Conservation (phyloP, 2,113 vertebrate genomes). For the Corythornis cristatus region DNA sequence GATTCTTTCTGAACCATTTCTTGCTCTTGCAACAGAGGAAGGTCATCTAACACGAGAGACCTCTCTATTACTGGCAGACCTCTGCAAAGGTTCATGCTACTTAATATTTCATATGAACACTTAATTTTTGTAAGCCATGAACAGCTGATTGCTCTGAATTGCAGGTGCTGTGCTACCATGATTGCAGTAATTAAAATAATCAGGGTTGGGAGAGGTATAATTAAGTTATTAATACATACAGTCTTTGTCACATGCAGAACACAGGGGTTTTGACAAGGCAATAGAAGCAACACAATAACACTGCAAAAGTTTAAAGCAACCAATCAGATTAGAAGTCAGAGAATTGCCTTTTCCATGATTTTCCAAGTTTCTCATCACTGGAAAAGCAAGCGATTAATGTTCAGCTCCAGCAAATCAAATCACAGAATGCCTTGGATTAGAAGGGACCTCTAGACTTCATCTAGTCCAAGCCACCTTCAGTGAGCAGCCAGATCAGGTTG, state of each 20-base stretch:
- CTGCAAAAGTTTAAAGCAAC: background rate
- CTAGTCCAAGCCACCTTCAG: background rate
- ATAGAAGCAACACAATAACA: background rate
- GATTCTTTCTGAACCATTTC: background rate
- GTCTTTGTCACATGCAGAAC: constrained; percentile 18
- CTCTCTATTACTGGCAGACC: background rate
- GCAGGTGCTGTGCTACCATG: constrained; percentile 20
- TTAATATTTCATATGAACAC: constrained; percentile 31
- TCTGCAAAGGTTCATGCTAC: background rate
- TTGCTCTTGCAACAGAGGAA: background rate
- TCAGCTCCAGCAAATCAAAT: background rate
- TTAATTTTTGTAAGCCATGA: constrained; percentile 25
- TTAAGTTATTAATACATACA: constrained; percentile 46
- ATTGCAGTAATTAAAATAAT: constrained; percentile 67
- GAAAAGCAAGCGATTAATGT: background rate
- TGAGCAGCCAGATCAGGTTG: no score
- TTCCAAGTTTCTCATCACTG: background rate
- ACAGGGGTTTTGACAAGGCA: background rate
- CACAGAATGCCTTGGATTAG: background rate
- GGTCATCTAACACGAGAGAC: background rate
- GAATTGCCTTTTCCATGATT: background rate
- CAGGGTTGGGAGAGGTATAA: constrained; percentile 25
- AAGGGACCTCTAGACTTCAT: background rate
- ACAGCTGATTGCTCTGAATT: constrained; percentile 47
- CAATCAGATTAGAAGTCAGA: background rate